Base-by-base conservation (phyloP, 2,888 invertebrate species). In the Leistus spinibarbis region DNA sequence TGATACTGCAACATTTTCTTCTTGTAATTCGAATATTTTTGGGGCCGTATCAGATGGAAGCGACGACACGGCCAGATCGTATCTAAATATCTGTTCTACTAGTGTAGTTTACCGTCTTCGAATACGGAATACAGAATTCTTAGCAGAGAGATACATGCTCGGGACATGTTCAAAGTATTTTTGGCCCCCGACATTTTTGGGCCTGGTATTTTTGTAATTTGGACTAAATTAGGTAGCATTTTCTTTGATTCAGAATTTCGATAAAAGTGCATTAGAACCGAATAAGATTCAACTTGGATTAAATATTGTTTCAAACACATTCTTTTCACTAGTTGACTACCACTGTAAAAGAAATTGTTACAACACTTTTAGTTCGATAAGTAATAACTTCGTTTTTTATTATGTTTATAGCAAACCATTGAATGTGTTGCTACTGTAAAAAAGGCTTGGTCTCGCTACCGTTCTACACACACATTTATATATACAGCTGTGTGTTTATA, bases 151-250 rank as follows among this genome's bases (percentile, higher is more conserved):
- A 20, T 16, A 60, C 60, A 60, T 22, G 16, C 19, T 20, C 60
- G 65, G 65, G 53, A 72, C 65, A 72, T 66, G 66, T 65, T 66
- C 66, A 56, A 72, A 57, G 72, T 66, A 72, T 72, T 65, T 66
- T 65, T 66, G 60, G 23, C 9, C 27, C 24, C 63, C 57, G 71
- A 23, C 53, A 65, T 66, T 65, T 72, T 57, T 27, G 22, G 24
- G 27, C 40, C 54, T 56, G 72, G 72, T 72, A 72, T 72, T 72
- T 72, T 72, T 72, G 72, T 72, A 72, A 72, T 72, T 72, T 66
- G 56, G 72, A 72, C 24, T 72, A 72, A 72, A 72, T 72, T 72
- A 66, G 72, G 72, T 64, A 66, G 72, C 54, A 72, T 72, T 72
- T 72, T n/a, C n/a, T 72, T 72, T 72, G 72, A 72, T 72, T 56